Percentiles rank a stretch among this genome's conserved stretches.
These are phyloP conservation scores for Corythaeola cristata DNA, from an alignment of 2,113 vertebrate genomes.

Conservation along the genomic window DNA sequence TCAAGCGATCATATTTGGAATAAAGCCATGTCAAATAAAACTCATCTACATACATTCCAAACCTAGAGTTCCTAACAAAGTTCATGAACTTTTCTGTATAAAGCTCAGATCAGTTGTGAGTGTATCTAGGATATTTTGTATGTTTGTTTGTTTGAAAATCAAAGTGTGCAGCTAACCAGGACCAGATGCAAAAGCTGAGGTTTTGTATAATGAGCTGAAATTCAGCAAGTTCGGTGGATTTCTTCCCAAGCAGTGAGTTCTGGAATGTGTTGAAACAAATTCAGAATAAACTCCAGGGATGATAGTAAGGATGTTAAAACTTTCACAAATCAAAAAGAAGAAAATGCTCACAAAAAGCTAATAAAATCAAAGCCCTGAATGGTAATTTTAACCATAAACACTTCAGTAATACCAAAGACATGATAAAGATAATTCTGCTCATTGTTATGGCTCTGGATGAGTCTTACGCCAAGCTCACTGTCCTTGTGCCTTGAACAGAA, in stretches of 20 bases:
- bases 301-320: neutral
- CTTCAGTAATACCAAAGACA: neutral
- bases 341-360: neutral
- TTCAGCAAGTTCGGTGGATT: neutral
- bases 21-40: neutral
- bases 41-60: neutral
- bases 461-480: neutral
- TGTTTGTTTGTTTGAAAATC: slow-evolving; percentile 2
- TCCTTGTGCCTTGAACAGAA: neutral
- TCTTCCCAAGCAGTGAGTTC: neutral
- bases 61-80: neutral
- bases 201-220: neutral
- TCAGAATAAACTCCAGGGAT: neutral
- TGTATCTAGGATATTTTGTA: neutral
- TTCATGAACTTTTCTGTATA: neutral
- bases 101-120: neutral
- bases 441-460: neutral
- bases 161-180: neutral
- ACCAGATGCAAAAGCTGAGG: neutral
- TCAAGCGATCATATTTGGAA: neutral
- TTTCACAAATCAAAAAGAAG: neutral
- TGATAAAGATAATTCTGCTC: neutral
- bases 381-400: neutral
- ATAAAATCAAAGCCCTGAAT: neutral
- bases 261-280: neutral